These are phyloP conservation scores for Siphlonurus alternatus DNA, from an alignment of 2,888 invertebrate genomes.

Conservation along the genomic window DNA sequence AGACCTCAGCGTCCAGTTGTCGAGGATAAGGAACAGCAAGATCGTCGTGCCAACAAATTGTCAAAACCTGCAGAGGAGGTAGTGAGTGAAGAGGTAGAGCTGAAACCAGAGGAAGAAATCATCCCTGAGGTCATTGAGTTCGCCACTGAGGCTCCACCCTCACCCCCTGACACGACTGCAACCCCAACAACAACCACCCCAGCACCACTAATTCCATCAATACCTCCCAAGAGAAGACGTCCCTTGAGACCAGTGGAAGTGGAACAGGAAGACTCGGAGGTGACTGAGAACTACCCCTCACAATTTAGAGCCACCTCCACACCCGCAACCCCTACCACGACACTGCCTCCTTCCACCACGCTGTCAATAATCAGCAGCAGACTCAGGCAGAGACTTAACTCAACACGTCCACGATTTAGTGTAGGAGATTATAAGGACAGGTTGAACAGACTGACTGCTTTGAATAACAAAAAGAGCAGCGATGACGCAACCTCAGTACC, in stretches of 20 bases:
- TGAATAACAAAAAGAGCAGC: background rate
- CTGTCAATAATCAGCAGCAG: background rate
- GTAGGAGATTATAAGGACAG: background rate
- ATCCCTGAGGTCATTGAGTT: background rate
- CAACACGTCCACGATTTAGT: background rate
- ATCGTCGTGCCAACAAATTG: too few species aligned
- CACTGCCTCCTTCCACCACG: background rate
- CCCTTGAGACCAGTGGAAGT: too few species aligned
- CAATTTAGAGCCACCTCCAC: background rate
- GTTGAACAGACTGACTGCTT: background rate
- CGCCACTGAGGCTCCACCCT: background rate
- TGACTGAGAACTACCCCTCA: background rate
- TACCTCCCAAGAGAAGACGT: background rate
- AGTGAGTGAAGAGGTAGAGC: background rate
- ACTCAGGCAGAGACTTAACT: background rate
- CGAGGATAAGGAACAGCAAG: background rate
- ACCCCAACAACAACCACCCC: background rate
- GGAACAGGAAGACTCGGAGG: background rate
- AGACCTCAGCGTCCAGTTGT: background rate
- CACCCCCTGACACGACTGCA: background rate
- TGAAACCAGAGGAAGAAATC: background rate
- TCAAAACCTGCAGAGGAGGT: background rate
- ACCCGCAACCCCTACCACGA: background rate
- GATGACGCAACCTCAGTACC: background rate
- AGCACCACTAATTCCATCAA: background rate